Evolutionary conservation across 2,113 vertebrate genomes (phyloP), one percentile per base, ranked within the genome.

Genomic region (Tapirus terrestris): DNA sequence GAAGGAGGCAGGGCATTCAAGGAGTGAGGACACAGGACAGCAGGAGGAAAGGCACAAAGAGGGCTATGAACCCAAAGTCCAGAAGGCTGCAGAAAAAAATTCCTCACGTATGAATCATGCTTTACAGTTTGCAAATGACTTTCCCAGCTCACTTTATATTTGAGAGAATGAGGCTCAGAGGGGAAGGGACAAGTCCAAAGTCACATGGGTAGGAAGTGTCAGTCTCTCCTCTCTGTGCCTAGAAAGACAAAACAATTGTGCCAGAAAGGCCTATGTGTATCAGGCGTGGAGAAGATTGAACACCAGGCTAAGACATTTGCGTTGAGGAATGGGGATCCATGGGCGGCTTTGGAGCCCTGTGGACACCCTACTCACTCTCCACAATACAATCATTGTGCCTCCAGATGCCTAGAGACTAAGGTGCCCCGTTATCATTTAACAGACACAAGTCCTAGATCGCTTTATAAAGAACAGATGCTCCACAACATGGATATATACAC

Each of bases 91-190:
- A n/a, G 51, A n/a, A 65, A 81, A 58, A 58, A 25, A 23, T 53
- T 36, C 29, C 43, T 33, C 13, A 3, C 8, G 25, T 6, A 3
- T 29, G 67, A 27, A 2, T n/a, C 11, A 25, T 0, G 0, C n/a
- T 92, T 45, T n/a, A 29, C 7, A n/a, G 8, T 31, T 53, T 6
- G 16, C 39, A 72, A 67, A 84, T 29, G 25, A 53, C 63, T 77
- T 36, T 48, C 10, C 20, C 1, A 43, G 72, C 51, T 72, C 51
- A 33, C 39, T 53, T 43, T 51, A 39, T 45, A 6, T 58, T 76
- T 58, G 72, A 43, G 18, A 96, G 75, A 83, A 58, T 27, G 48
- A 93, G 48, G 56, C 45, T 16, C 58, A 60, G 70, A 93, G 33
- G 21, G 65, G 43, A 94, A 70, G n/a, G 29, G 60, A 45, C 14